Evolutionary conservation across 2,113 vertebrate genomes (phyloP).

Genomic region (Octodon degus): DNA sequence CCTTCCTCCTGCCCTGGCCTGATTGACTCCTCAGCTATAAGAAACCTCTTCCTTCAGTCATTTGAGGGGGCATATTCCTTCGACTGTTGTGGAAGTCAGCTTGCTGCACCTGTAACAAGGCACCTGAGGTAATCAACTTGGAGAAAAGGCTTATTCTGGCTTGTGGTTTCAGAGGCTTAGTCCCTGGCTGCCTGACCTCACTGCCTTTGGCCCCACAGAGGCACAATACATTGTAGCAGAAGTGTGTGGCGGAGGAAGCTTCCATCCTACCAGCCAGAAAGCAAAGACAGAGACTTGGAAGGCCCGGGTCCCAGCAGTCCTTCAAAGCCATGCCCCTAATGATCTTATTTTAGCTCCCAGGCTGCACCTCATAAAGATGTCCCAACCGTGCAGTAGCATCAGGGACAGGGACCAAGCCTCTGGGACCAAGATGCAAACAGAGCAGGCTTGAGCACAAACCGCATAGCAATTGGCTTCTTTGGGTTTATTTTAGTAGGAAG

Average conservation of each 20-base stretch:
- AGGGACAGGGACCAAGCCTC: background rate
- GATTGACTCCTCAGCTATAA: background rate
- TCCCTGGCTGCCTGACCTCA: too few relatives aligned
- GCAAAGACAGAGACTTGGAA: background rate
- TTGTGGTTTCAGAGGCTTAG: background rate
- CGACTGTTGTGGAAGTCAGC: background rate
- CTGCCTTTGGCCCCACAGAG: background rate
- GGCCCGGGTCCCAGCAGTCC: background rate
- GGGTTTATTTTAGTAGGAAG: background rate
- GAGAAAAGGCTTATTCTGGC: background rate
- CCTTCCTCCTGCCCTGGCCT: background rate
- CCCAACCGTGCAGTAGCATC: background rate
- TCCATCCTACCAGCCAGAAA: background rate
- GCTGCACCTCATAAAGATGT: background rate
- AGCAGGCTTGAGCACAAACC: background rate
- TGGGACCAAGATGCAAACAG: too few relatives aligned
- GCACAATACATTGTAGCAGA: background rate
- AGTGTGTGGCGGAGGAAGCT: background rate
- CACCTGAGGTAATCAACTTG: background rate
- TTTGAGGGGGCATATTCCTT: background rate
- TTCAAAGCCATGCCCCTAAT: background rate
- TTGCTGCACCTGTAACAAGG: too few relatives aligned
- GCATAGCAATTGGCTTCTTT: rapidly evolving
- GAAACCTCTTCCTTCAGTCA: too few relatives aligned
- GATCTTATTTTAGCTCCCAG: background rate